Evolutionary conservation across 2,113 vertebrate species (phyloP).

Genomic region (Paralichthys olivaceus): DNA sequence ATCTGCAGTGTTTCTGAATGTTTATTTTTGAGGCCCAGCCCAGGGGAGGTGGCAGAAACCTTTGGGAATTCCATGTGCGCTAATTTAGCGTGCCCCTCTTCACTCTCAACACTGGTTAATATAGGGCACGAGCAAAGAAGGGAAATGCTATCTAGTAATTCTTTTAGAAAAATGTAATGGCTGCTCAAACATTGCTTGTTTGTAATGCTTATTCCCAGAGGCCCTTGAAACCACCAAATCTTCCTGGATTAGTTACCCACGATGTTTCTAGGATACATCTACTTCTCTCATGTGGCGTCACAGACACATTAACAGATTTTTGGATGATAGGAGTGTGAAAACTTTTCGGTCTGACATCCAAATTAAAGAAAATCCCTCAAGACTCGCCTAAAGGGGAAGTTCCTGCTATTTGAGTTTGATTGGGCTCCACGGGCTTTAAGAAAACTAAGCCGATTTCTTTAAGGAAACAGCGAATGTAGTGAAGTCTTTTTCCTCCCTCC

Average conservation of each 20-base stretch:
- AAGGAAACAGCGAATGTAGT: constrained; percentile 70
- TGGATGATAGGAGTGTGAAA: constrained; percentile 73
- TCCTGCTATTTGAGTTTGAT: constrained; percentile 77
- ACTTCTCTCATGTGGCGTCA: constrained; percentile 52
- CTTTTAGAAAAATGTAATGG: constrained; percentile 38
- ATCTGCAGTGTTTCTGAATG: constrained; percentile 61
- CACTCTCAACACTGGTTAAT: constrained; percentile 55
- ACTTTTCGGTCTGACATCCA: constrained; percentile 74
- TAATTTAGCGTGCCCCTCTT: constrained; percentile 44
- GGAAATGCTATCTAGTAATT: constrained; percentile 66
- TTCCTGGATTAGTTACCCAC: constrained; percentile 61
- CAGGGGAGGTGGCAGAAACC: constrained; percentile 62
- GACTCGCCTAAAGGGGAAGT: constrained; percentile 72
- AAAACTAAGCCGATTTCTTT: constrained; percentile 78
- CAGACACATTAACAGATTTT: constrained; percentile 63
- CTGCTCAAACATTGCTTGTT: constrained; percentile 40
- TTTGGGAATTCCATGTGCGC: constrained; percentile 56
- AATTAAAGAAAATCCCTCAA: constrained; percentile 77
- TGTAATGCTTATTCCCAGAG: constrained; percentile 48
- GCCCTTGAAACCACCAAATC: constrained; percentile 40
- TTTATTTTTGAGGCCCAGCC: constrained; percentile 69
- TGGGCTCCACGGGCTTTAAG: constrained; percentile 75
- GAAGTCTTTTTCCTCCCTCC: constrained; percentile 50
- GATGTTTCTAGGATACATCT: constrained; percentile 46
- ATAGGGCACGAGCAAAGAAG: constrained; percentile 60